Conservation (phyloP, 2,888 invertebrate genomes). For the Cinara cedri region DNA sequence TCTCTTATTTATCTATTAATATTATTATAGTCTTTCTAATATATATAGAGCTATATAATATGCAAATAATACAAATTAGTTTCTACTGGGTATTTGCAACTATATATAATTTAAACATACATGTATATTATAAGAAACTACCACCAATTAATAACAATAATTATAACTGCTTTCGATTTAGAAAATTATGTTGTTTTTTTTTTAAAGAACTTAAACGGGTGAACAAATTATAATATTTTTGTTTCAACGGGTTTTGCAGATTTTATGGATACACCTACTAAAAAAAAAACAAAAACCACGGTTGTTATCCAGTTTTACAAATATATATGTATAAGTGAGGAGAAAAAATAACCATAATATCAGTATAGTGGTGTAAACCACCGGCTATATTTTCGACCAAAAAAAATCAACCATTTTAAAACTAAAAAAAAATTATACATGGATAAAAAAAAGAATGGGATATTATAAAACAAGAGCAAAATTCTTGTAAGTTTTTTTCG, state of each 20-base stretch:
- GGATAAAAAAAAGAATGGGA: background rate
- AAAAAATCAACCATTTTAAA: slow-evolving; percentile 4
- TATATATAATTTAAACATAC: background rate
- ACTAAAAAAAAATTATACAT: background rate
- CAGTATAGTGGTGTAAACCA: background rate
- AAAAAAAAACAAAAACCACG: no score
- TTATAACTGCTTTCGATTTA: no score
- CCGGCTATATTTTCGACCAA: background rate
- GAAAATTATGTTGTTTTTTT: no score
- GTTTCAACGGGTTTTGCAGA: background rate
- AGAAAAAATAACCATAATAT: no score
- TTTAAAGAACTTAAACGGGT: no score
- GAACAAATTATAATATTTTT: background rate
- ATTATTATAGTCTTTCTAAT: background rate
- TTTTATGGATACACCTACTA: no score
- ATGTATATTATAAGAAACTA: no score
- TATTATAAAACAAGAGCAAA: background rate
- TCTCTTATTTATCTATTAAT: no score
- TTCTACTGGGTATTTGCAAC: slow-evolving; percentile 27
- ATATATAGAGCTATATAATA: background rate
- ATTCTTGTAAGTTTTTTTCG: background rate
- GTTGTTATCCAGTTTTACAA: no score
- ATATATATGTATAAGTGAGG: no score
- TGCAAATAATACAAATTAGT: slow-evolving; percentile 33
- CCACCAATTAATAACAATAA: no score